These are phyloP conservation scores for Chrysocyon brachyurus DNA, from an alignment of 2,797 vertebrate species.

Conservation along the genomic window DNA sequence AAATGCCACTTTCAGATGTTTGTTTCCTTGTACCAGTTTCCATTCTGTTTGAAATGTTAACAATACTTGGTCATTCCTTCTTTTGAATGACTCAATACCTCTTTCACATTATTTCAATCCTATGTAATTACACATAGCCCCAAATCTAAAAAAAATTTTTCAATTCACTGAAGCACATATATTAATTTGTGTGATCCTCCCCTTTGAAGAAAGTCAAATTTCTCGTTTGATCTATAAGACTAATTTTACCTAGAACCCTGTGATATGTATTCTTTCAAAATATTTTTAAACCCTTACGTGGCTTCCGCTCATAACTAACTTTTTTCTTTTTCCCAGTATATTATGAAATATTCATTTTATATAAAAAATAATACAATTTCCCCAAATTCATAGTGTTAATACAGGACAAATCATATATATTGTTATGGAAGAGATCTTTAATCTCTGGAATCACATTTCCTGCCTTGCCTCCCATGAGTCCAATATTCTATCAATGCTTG, in stretches of 20 bases:
- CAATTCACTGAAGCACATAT: not conserved
- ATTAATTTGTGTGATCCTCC: not conserved
- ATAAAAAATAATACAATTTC: not conserved
- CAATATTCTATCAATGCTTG: constrained; percentile 5
- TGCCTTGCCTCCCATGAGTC: not conserved
- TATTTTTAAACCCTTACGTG: constrained; percentile 4
- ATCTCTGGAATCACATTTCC: constrained; percentile 30
- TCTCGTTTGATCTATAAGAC: constrained; percentile 25
- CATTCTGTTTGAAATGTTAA: constrained; percentile 5
- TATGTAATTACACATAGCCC: not conserved
- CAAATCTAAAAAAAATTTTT: constrained; percentile 55
- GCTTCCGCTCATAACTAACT: not conserved
- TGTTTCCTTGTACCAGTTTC: not conserved
- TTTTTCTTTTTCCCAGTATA: not conserved
- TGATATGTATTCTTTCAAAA: constrained; percentile 7
- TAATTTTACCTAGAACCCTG: constrained; percentile 52
- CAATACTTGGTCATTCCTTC: not conserved
- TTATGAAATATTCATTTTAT: constrained; percentile 35
- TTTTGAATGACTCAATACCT: not conserved
- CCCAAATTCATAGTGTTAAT: not conserved
- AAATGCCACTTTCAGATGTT: constrained; percentile 11
- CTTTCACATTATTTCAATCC: constrained; percentile 19
- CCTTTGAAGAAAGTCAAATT: not conserved
- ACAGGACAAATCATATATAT: not conserved
- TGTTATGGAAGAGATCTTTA: constrained; percentile 11